Evolutionary conservation across 2,113 vertebrate species (phyloP).

Genomic region (Melierax canorus): DNA sequence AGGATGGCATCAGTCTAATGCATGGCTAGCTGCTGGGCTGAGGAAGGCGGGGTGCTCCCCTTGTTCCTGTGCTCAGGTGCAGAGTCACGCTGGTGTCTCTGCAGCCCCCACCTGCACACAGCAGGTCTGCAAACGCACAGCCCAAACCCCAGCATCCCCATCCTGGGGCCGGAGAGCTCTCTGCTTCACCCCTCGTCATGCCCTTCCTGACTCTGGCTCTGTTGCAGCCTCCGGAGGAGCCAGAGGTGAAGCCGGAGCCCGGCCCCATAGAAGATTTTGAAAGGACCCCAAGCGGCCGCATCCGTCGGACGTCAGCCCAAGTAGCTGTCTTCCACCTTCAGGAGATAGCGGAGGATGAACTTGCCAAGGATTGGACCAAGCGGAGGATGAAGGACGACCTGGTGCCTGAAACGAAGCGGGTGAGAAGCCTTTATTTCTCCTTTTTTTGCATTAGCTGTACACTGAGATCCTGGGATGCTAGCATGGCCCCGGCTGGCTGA

Average conservation of each 20-base stretch:
- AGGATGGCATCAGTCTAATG: background rate
- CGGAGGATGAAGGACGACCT: constrained; percentile 95
- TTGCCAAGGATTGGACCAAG: constrained; percentile 93
- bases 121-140: background rate
- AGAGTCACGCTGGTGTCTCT: background rate
- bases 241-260: constrained; percentile 59
- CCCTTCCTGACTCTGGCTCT: background rate
- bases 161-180: fast-evolving
- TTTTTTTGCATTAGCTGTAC: background rate
- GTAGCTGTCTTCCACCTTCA: constrained; percentile 96
- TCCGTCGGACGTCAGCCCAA: constrained; percentile 91
- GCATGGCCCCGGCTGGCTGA: background rate
- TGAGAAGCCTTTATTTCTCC: constrained; percentile 54
- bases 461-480: fast-evolving
- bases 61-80: background rate
- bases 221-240: constrained; percentile 50
- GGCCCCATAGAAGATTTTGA: constrained; percentile 82
- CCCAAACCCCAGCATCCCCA: background rate
- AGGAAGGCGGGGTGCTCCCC: background rate
- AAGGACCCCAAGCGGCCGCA: constrained; percentile 90
- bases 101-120: background rate
- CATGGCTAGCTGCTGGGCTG: background rate
- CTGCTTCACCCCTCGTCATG: background rate
- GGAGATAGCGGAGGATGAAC: constrained; percentile 94
- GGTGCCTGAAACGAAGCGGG: constrained; percentile 93